Percentiles rank a stretch among this genome's conserved stretches.
Conservation (phyloP, 1,140 invertebrate species). For the Drosophila mojavensis region DNA sequence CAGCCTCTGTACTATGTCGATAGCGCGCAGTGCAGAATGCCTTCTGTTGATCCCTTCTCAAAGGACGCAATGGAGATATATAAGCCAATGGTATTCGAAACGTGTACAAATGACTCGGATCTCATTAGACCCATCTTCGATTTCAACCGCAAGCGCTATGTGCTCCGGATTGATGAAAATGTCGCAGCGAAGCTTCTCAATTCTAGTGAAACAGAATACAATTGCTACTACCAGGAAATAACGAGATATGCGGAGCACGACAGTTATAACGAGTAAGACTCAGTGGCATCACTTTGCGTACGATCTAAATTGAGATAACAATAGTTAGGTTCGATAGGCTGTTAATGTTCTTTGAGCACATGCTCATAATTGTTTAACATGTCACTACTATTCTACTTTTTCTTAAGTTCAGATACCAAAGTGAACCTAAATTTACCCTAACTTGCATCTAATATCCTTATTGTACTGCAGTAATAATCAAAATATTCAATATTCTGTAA, state of each 20-base stretch:
- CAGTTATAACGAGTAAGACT: slow-evolving; percentile 55
- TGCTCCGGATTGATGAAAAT: slow-evolving; percentile 51
- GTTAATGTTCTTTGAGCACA: no score
- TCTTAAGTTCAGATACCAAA: no score
- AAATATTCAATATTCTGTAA: no score
- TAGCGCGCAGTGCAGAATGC: slow-evolving; percentile 51
- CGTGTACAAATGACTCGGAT: slow-evolving; percentile 56
- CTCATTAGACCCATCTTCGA: slow-evolving; percentile 58
- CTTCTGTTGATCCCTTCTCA: slow-evolving; percentile 59
- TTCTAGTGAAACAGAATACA: slow-evolving; percentile 51
- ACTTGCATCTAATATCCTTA: no score
- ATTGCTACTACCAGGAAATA: slow-evolving; percentile 67
- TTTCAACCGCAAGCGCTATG: slow-evolving; percentile 38
- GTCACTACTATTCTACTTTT: no score
- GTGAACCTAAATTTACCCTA: no score
- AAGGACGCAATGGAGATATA: slow-evolving; percentile 41
- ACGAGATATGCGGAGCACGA: slow-evolving; percentile 32
- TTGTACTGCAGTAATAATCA: no score
- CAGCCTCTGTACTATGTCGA: slow-evolving; percentile 47
- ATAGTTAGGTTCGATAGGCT: no score
- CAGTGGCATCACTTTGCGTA: no score
- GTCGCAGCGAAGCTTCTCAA: slow-evolving; percentile 42
- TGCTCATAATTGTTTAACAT: background rate
- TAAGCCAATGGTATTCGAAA: slow-evolving; percentile 37
- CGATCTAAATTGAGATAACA: no score